Conservation (phyloP, 2,797 vertebrate species). For the Toxotes lorentzi region DNA sequence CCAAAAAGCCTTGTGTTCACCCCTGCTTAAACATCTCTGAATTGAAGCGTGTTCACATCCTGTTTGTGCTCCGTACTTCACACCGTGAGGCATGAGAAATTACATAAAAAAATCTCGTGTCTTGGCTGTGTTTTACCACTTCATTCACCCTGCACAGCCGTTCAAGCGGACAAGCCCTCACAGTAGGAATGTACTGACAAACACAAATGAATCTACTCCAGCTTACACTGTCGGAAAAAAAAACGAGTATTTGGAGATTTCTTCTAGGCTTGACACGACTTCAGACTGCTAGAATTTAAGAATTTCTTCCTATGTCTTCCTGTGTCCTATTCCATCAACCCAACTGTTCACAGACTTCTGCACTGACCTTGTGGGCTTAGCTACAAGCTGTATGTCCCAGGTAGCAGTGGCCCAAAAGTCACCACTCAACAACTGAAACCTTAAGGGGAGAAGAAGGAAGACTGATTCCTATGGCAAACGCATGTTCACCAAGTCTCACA, state of each 20-base stretch:
- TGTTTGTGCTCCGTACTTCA: constrained; percentile 38
- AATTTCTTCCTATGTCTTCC: constrained; percentile 17
- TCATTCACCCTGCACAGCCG: constrained; percentile 21
- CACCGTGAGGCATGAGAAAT: constrained; percentile 54
- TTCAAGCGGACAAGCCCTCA: constrained; percentile 35
- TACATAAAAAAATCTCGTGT: constrained; percentile 46
- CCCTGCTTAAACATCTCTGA: constrained; percentile 54
- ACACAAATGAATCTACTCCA: constrained; percentile 60
- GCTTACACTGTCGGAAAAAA: constrained; percentile 50
- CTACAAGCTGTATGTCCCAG: constrained; percentile 48
- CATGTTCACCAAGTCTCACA: constrained; percentile 36
- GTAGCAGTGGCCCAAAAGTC: constrained; percentile 31
- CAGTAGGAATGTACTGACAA: constrained; percentile 44
- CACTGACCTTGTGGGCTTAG: constrained; percentile 36
- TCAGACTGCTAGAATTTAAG: constrained; percentile 16
- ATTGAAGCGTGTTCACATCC: constrained; percentile 55
- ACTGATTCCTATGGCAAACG: constrained; percentile 41
- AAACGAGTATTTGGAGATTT: constrained; percentile 25
- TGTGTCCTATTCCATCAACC: constrained; percentile 20
- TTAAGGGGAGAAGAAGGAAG: constrained; percentile 28
- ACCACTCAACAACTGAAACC: constrained; percentile 39
- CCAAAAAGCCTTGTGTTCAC: constrained; percentile 52
- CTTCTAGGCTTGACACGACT: constrained; percentile 42
- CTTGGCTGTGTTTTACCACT: constrained; percentile 46
- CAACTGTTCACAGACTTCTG: constrained; percentile 28